Evolutionary conservation across 2,113 vertebrate genomes (phyloP).

Genomic region (Lasiurus borealis): DNA sequence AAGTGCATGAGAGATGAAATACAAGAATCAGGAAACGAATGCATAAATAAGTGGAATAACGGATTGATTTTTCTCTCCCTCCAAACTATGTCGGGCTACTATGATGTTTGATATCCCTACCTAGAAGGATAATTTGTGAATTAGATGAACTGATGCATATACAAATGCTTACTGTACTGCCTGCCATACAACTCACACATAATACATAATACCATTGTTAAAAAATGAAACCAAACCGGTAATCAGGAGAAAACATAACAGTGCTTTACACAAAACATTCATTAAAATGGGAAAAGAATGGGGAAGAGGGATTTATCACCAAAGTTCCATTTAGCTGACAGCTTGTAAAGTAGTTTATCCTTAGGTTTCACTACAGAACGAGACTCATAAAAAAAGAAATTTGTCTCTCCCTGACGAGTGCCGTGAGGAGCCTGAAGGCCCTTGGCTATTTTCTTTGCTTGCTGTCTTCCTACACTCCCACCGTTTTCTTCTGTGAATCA

Average conservation of each 20-base stretch:
- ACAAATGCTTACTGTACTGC: background rate
- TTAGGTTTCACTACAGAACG: background rate
- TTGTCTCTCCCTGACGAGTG: background rate
- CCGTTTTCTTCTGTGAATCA: constrained; percentile 78
- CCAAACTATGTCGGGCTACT: background rate
- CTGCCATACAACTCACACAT: background rate
- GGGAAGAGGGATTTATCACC: background rate
- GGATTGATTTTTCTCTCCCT: no score
- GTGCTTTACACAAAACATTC: background rate
- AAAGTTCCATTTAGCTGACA: background rate
- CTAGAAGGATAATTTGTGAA: background rate
- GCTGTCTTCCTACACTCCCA: constrained; percentile 68
- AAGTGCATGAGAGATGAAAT: background rate
- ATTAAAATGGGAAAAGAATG: background rate
- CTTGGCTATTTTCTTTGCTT: constrained; percentile 64
- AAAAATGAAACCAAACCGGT: background rate
- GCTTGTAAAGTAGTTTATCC: background rate
- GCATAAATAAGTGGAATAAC: no score
- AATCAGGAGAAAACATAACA: background rate
- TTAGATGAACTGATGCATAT: background rate
- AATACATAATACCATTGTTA: background rate
- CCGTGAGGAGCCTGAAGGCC: constrained; percentile 23
- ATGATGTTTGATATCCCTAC: background rate
- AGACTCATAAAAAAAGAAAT: constrained; percentile 57
- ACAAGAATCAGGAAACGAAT: no score